Evolutionary conservation across 2,113 vertebrate genomes (phyloP), one percentile per base, ranked within the genome.

Genomic region (Pipa parva): DNA sequence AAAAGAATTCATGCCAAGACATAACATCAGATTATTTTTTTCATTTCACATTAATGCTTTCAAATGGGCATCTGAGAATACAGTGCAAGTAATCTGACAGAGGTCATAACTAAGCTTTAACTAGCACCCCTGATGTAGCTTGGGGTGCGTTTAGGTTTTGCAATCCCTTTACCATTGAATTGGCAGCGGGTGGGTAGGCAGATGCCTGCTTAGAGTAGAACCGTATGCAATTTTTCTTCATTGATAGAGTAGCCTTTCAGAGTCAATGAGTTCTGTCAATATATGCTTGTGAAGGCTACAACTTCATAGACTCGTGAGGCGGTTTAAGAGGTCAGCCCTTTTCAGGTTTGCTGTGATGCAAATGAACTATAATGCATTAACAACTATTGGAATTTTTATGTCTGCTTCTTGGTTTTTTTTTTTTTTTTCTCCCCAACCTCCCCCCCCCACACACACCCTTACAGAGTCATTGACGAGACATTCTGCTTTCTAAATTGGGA

Each of bases 331-430:
- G 93, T 95, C 95, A 93, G 88, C 85, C 89, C 87, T 89, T 94
- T 95, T 96, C 93, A 95, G 87, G 84, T 88, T 88, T 75, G 90
- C 95, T 96, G 93, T 94, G 92, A 97, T 97, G 95, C 94, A 97
- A 97, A 99, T 99, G 94, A 92, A 93, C 87, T 91, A 91, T 92
- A 91, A 87, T 89, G 87, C 94, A 96, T 94, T 95, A 95, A 97
- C 93, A 95, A 97, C 93, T 93, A 94, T 91, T 92, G 92, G 93
- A 98, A 98, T 98, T 97, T 98, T 95, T 95, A 96, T 96, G 91
- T 92, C 92, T 93, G 89, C 88, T 89, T 88, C 86, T 89, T 92
- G 91, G 91, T 92, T 87, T 90, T 92, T 92, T 88, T 92, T 86
- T 26, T 20, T 31, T 67, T 56, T 72, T 78, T 2, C 18, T 28